A percentile compares a stretch with the other conserved stretches of the same genome.
Conservation (phyloP, 1,140 invertebrate genomes). For the Bursaphelenchus mucronatus region DNA sequence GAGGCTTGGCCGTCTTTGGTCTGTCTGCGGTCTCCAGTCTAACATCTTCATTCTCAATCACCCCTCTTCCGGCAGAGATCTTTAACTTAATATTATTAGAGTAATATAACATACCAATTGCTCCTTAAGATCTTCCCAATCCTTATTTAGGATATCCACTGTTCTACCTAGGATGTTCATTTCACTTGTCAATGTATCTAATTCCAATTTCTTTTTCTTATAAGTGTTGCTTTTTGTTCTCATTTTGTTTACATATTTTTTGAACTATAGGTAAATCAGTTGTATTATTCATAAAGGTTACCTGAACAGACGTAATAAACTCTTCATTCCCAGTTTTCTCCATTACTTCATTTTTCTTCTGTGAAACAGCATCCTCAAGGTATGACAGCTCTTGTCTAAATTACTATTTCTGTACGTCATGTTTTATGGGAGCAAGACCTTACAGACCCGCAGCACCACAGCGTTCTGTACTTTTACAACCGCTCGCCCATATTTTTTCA, state of each 20-base stretch:
- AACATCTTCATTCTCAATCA: constrained; percentile 20
- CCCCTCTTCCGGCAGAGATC: constrained; percentile 8
- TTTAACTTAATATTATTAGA: no score
- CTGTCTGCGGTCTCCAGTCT: constrained; percentile 21
- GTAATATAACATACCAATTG: constrained; percentile 25
- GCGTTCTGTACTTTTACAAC: no score
- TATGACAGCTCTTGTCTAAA: constrained; percentile 42
- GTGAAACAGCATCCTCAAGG: constrained; percentile 25
- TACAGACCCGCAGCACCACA: no score
- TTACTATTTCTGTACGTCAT: constrained; percentile 7
- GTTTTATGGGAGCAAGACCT: no score
- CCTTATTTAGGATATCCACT: constrained; percentile 28
- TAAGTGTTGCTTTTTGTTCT: constrained; percentile 42
- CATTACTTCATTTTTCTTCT: constrained; percentile 31
- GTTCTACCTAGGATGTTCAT: constrained; percentile 32
- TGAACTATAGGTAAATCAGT: constrained; percentile 29
- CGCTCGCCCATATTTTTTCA: no score
- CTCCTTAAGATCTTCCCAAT: constrained; percentile 36
- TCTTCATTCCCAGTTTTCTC: constrained; percentile 38
- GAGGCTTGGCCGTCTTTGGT: constrained; percentile 45
- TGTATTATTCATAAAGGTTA: constrained; percentile 18
- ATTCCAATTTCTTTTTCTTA: constrained; percentile 39
- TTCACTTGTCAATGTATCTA: constrained; percentile 38
- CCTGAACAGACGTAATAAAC: constrained; percentile 38
- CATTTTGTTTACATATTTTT: constrained; percentile 40